These are phyloP conservation scores for Dryas iulia DNA, from an alignment of 1,140 invertebrate species.

Conservation along the genomic window DNA sequence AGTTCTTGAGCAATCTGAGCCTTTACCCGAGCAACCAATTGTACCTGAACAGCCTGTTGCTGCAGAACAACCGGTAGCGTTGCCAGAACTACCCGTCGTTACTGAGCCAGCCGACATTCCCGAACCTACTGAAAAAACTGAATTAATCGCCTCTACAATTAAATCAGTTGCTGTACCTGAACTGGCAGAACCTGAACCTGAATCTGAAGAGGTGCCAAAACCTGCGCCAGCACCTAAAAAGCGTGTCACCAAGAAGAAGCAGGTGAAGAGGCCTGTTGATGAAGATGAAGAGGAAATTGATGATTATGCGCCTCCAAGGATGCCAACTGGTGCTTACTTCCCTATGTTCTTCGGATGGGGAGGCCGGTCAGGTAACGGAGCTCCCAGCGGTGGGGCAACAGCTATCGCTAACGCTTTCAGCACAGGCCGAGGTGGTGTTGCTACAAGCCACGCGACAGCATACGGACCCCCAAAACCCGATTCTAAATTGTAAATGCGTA, in stretches of 20 bases:
- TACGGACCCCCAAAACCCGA: conserved; percentile 80
- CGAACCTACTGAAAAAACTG: conserved; percentile 56
- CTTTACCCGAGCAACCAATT: conserved; percentile 38
- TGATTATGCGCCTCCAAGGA: conserved; percentile 45
- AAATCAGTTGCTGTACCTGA: conserved; percentile 51
- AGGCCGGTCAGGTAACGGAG: conserved; percentile 51
- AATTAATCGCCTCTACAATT: conserved; percentile 47
- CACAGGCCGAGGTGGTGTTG: conserved; percentile 84
- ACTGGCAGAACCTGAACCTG: conserved; percentile 61
- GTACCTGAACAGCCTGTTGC: conserved; percentile 27
- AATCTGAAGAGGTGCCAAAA: conserved; percentile 55
- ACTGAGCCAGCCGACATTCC: conserved; percentile 55
- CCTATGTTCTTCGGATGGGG: conserved; percentile 82
- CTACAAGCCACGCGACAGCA: conserved; percentile 85
- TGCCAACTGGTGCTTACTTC: conserved; percentile 81
- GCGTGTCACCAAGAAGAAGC: conserved; percentile 60
- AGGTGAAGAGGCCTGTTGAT: conserved; percentile 66
- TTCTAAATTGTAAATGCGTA: conserved; percentile 41
- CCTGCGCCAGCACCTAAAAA: conserved; percentile 48
- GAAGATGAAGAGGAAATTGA: conserved; percentile 71
- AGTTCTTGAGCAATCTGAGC: conserved; percentile 44
- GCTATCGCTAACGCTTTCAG: conserved; percentile 86
- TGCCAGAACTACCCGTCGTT: conserved; percentile 44
- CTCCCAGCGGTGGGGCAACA: conserved; percentile 74
- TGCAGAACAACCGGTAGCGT: conserved; percentile 39